Base-by-base conservation (phyloP, 2,888 invertebrate species). In the Elegia similella region DNA sequence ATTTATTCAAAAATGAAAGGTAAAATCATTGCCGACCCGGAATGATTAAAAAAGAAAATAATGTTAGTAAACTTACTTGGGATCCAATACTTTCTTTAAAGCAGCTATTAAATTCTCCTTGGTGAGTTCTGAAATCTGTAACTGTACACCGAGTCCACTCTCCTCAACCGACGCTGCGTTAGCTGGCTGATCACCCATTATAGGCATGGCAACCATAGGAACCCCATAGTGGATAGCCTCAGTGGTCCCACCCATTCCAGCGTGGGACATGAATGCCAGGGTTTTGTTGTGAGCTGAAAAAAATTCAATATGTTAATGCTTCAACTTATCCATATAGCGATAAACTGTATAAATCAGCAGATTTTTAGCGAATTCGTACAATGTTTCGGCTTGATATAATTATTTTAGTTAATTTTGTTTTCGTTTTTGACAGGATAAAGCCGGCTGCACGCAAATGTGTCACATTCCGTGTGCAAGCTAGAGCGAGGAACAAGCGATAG, bases 211-310 rank as follows among this genome's bases (percentile, higher is more conserved):
- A 6, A 94, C 72, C 59, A 93, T 83, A 7, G 94, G 94, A 3
- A 93, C 93, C 10, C 93, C 94, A 59, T 86, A 92, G 66, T 93
- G 92, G 32, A 93, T 88, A 1, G 93, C 92, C 75, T 94, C 94
- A 5, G 90, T 93, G 0, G 92, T 92, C 6, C 94, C 92, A 53
- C 93, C 84, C 73, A 94, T 90, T 1, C 94, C 94, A 55, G 92
- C 93, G 62, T 94, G 94, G 0, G 93, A 90, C 42, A 93, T 80
- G 70, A 94, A 94, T 0, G 92, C 93, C 59, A 92, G 68, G 0
- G 93, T 92, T 64, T 94, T 94, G 2, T 93, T 92, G 70, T 94
- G 93, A 59, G 87, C 94, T 94, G 76, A 32, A 82, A 63, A 10
- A 8, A 12, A 29, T 13, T 2, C 12, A 48, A 6, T n/a, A 17